phyloP scores from a whole-genome alignment of 2,888 invertebrate genomes.

The Lapara coniferarum region DNA sequence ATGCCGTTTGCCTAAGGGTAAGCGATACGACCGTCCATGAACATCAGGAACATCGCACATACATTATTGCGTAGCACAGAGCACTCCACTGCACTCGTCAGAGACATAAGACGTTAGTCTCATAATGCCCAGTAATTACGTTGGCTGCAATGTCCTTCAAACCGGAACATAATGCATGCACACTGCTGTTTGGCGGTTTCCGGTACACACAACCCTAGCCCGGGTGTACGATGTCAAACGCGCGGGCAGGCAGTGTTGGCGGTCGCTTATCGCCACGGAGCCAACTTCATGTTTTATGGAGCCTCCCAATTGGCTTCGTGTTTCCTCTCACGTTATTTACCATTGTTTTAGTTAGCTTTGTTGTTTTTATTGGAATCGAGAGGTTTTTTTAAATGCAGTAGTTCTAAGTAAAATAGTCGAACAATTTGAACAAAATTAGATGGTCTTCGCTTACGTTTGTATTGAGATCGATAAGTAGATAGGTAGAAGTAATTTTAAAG shows the following conservation, averaged over 20 bases:
- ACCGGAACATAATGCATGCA: no score
- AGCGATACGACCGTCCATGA: no score
- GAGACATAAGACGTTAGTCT: no score
- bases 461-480: no score
- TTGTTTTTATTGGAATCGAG: constrained; percentile 25
- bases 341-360: constrained; percentile 31
- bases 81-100: no score
- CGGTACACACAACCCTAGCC: constrained; percentile 40
- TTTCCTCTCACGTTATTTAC: constrained; percentile 29
- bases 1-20: no score
- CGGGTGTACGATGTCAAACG: constrained; percentile 36
- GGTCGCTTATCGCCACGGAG: constrained; percentile 53
- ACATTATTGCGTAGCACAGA: no score
- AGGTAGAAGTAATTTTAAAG: no score
- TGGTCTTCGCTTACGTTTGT: no score
- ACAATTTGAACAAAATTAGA: no score
- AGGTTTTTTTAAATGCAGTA: neutral
- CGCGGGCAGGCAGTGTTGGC: constrained; percentile 50
- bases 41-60: no score
- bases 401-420: neutral
- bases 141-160: no score
- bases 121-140: neutral
- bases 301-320: constrained; percentile 42
- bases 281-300: constrained; percentile 64
- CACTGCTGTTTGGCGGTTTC: neutral